Conservation (phyloP, 53 echinoderm and acorn worm genomes). For the Temnopleurus reevesii region DNA sequence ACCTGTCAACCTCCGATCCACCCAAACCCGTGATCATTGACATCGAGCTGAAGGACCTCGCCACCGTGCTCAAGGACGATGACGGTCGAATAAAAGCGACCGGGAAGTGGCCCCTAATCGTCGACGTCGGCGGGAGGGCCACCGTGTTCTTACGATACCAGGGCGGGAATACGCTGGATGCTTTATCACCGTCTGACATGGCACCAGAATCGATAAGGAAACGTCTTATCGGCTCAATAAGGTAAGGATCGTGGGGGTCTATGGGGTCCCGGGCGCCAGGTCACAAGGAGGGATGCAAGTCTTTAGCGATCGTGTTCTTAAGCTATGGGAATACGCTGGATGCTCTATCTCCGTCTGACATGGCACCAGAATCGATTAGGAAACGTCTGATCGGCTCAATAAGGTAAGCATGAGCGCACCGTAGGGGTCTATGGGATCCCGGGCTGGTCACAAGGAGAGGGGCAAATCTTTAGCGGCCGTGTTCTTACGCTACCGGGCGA, state of each 20-base stretch:
- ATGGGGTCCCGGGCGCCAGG: too few relatives aligned
- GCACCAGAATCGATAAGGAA: conserved; percentile 73
- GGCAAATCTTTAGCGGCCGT: too few relatives aligned
- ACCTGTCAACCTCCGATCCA: neutral
- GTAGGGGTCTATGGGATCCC: too few relatives aligned
- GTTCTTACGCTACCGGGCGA: conserved; percentile 89
- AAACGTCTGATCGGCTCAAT: conserved; percentile 76
- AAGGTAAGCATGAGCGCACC: too few relatives aligned
- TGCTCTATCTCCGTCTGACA: conserved; percentile 71
- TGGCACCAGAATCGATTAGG: conserved; percentile 80
- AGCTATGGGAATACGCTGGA: conserved; percentile 83
- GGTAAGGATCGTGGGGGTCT: too few relatives aligned
- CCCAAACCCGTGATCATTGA: conserved; percentile 7
- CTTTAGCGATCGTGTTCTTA: conserved; percentile 75
- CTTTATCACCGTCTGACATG: conserved; percentile 79
- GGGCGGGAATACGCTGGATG: conserved; percentile 81
- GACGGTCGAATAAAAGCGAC: conserved; percentile 33
- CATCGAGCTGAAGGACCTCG: conserved; percentile 21
- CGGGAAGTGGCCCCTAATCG: conserved; percentile 80
- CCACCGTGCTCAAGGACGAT: conserved; percentile 49
- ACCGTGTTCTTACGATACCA: conserved; percentile 83
- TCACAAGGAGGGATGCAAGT: too few relatives aligned
- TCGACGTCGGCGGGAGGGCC: conserved; percentile 73
- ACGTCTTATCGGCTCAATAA: conserved; percentile 77
- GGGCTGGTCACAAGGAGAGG: too few relatives aligned